Percentiles rank a stretch among this genome's conserved stretches.
phyloP scores from a whole-genome alignment of 2,797 vertebrate species.

The Macropus fuliginosus region DNA sequence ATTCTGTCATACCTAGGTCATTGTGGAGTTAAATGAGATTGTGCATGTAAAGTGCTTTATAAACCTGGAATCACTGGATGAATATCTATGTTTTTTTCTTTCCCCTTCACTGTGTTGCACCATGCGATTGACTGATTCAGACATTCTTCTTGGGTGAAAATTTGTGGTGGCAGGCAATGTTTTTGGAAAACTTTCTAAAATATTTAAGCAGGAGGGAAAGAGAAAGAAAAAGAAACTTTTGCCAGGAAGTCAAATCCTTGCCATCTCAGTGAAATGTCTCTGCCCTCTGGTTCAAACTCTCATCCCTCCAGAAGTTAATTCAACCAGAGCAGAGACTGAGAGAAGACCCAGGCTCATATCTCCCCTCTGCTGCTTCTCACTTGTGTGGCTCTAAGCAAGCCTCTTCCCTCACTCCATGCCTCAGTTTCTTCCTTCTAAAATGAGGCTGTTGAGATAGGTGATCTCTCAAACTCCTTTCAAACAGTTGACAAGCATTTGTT shows the following conservation, averaged over 20 bases:
- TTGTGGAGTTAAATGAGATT: background rate
- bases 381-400: background rate
- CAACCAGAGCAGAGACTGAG: background rate
- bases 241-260: background rate
- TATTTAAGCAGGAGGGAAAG: background rate
- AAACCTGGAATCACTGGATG: background rate
- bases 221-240: background rate
- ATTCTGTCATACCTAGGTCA: background rate
- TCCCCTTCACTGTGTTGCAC: background rate
- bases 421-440: background rate
- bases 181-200: background rate
- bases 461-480: background rate
- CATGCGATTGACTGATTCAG: background rate
- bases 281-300: background rate
- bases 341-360: background rate
- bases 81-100: background rate
- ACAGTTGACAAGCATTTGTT: background rate
- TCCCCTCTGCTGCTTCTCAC: background rate
- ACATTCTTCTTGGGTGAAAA: background rate
- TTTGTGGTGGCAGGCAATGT: background rate
- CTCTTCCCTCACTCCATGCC: background rate
- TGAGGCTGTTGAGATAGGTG: background rate
- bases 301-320: background rate
- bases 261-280: background rate
- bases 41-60: background rate